Evolutionary conservation across 2,797 vertebrate species (phyloP).

Genomic region (Galaxias olidus): DNA sequence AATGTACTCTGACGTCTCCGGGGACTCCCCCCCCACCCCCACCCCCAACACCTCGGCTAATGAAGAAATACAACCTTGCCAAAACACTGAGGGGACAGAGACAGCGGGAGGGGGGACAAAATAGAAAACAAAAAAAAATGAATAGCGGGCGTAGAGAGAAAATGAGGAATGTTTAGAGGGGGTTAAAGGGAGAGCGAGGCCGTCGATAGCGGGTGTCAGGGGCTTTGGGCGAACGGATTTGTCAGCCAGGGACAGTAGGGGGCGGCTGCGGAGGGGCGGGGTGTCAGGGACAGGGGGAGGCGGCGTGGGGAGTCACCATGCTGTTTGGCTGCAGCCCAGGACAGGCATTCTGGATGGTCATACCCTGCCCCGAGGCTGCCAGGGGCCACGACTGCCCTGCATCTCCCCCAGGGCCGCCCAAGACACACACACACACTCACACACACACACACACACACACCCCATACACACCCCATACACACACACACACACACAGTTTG

Average conservation of each 20-base stretch:
- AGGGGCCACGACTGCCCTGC: conserved; percentile 75
- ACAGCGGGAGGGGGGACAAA: conserved; percentile 51
- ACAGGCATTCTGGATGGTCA: conserved; percentile 71
- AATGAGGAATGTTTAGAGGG: conserved; percentile 23
- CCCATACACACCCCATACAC: conserved; percentile 30
- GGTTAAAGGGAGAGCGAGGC: neutral
- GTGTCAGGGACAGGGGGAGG: conserved; percentile 23
- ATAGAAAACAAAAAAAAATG: conserved; percentile 32
- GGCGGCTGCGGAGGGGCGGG: neutral
- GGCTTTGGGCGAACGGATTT: neutral
- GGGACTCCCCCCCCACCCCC: conserved; percentile 69
- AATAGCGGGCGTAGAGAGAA: conserved; percentile 43
- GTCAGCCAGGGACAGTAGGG: neutral
- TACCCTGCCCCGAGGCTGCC: conserved; percentile 78
- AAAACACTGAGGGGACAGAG: conserved; percentile 59
- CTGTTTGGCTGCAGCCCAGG: conserved; percentile 72
- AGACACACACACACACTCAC: conserved; percentile 34
- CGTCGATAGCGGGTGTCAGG: neutral
- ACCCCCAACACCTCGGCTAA: conserved; percentile 69
- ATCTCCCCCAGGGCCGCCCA: conserved; percentile 71
- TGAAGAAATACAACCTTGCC: conserved; percentile 88
- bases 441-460: conserved; percentile 21
- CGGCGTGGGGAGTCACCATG: conserved; percentile 50
- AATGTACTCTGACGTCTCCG: conserved; percentile 88
- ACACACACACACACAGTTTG: conserved; percentile 24